Base-by-base conservation (phyloP, 2,888 invertebrate species). In the Augochlorella aurata region DNA sequence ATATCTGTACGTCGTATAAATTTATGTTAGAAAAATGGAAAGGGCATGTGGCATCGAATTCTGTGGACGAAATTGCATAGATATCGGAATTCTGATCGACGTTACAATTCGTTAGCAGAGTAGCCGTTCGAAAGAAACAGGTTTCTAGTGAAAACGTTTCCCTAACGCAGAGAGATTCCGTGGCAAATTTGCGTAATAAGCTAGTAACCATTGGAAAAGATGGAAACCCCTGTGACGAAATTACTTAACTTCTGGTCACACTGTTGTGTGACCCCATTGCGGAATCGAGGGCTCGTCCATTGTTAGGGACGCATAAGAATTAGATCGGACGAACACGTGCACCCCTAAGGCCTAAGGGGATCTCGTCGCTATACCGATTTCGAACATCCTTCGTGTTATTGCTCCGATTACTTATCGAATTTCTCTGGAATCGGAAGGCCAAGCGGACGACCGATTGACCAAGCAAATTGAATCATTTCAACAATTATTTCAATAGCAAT, bases 281-380 rank as follows among this genome's bases (percentile, higher is more conserved):
- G 77, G 81, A 70, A 50, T 12, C 29, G 29, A 16, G 79, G 77
- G 74, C 58, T 65, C 65, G 24, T 72, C 78, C 78, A 88, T 89
- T 89, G 88, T 89, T 88, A 86, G 79, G 78, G 80, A 77, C 83
- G 87, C 89, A 89, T 89, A 86, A 88, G 87, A 91, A 91, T 91
- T 90, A 88, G 90, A 89, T 90, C 88, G 87, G 77, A 81, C 69
- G 89, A 88, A 90, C 91, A 91, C 91, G 91, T 91, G 91, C 87
- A 79, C 82, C 77, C 67, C 38, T 0, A 38, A 38, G 58, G 24
- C 24, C 18, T 16, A 68, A 45, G 70, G 81, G 81, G 45, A 79
- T 87, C 61, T 47, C 68, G 77, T 82, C 68, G 47, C 54, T 49
- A 2, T 38, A 50, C 58, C 50, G 71, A 77, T 68, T 70, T 67